These are phyloP conservation scores for Acleris emargana DNA, from an alignment of 2,888 invertebrate genomes.

Conservation along the genomic window DNA sequence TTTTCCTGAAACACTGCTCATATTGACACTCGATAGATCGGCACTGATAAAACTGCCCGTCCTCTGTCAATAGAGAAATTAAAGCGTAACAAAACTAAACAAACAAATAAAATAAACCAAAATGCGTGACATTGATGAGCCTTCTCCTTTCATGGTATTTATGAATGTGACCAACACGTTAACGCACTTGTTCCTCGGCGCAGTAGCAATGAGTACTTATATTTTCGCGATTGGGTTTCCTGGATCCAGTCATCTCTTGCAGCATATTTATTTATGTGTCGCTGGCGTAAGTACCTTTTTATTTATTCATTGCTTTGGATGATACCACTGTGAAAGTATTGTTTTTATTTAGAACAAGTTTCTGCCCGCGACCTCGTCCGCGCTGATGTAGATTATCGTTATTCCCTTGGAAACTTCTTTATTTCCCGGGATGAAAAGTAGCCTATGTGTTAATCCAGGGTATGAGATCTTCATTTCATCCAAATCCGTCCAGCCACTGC, in stretches of 20 bases:
- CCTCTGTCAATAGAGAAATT: background rate
- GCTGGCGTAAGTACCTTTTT: constrained; percentile 57
- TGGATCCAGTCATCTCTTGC: constrained; percentile 31
- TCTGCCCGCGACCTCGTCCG: no score
- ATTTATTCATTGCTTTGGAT: no score
- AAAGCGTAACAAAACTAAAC: background rate
- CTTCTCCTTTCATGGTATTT: constrained; percentile 39
- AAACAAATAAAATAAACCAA: background rate
- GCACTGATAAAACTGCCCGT: background rate
- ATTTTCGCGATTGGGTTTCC: constrained; percentile 37
- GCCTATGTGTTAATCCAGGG: no score
- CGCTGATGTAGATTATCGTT: no score
- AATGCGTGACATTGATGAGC: constrained; percentile 12
- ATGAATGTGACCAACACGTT: constrained; percentile 49
- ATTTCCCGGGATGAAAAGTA: no score
- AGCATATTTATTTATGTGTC: constrained; percentile 60
- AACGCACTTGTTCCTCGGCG: constrained; percentile 54
- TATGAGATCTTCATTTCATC: no score
- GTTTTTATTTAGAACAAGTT: no score
- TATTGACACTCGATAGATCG: background rate
- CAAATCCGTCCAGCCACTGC: no score
- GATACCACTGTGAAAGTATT: no score
- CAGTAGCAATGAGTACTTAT: constrained; percentile 48
- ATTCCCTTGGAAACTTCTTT: no score
- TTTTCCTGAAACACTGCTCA: background rate